These are phyloP conservation scores for Danaus melanippus DNA, from an alignment of 1,140 invertebrate genomes.

Conservation along the genomic window DNA sequence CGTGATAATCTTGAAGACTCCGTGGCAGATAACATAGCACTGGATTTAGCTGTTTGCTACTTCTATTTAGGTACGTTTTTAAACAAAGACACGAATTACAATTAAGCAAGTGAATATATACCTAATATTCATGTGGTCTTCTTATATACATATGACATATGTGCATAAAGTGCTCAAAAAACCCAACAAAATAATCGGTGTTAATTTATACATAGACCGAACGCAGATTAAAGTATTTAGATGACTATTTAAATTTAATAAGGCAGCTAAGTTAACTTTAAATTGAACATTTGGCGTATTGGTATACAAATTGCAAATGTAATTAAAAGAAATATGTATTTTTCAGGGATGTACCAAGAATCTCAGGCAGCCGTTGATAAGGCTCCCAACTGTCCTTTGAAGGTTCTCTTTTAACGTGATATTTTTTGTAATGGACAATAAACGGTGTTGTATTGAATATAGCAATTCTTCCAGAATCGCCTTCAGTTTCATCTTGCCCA, in stretches of 20 bases:
- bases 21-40: slow-evolving; percentile 72
- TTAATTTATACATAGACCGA: no score
- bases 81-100: neutral
- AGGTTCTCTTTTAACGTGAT: slow-evolving; percentile 48
- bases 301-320: no score
- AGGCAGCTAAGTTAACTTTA: no score
- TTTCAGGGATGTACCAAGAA: slow-evolving; percentile 77
- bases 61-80: slow-evolving; percentile 89
- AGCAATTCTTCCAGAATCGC: slow-evolving; percentile 72
- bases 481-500: slow-evolving; percentile 95
- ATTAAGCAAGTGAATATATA: no score
- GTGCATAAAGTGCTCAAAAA: no score
- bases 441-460: neutral
- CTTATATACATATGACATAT: no score
- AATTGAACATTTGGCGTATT: no score
- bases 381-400: slow-evolving; percentile 75
- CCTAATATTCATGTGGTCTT: no score
- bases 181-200: no score
- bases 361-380: slow-evolving; percentile 76
- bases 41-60: slow-evolving; percentile 94
- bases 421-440: slow-evolving; percentile 1
- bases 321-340: neutral
- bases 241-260: no score
- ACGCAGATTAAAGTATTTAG: no score
- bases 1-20: slow-evolving; percentile 49